Evolutionary conservation across 1,140 invertebrate genomes (phyloP).

Genomic region (Cephus cinctus): DNA sequence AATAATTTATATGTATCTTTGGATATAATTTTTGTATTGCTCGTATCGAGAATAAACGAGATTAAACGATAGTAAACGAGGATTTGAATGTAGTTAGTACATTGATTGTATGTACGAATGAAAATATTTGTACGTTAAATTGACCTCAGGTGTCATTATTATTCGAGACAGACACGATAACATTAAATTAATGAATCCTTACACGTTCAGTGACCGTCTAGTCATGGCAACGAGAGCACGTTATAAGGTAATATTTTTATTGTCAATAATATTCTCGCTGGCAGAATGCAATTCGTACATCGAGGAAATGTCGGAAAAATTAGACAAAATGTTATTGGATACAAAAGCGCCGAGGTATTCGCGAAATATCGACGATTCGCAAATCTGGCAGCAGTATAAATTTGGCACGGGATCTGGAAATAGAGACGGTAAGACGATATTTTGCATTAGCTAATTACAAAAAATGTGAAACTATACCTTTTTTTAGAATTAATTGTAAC

Average conservation of each 20-base stretch:
- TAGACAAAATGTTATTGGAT: slow-evolving; percentile 8
- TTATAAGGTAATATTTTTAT: slow-evolving; percentile 5
- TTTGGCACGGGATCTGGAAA: slow-evolving; percentile 31
- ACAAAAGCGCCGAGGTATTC: slow-evolving; percentile 1
- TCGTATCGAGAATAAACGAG: too few species aligned
- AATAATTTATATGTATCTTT: too few species aligned
- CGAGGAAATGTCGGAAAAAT: neutral
- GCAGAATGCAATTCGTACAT: neutral
- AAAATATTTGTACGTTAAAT: too few species aligned
- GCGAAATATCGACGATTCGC: slow-evolving; percentile 7
- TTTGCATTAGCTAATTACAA: neutral
- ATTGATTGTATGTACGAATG: too few species aligned
- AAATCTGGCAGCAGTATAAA: slow-evolving; percentile 33
- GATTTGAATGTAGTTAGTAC: too few species aligned
- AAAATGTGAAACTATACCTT: neutral
- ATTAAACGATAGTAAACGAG: too few species aligned
- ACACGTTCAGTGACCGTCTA: too few species aligned
- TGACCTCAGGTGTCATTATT: too few species aligned
- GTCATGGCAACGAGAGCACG: too few species aligned
- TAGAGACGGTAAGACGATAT: slow-evolving; percentile 33
- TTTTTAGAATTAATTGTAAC: slow-evolving; percentile 31
- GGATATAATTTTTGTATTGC: too few species aligned
- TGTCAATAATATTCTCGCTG: neutral
- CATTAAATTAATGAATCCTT: too few species aligned
- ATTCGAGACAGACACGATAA: too few species aligned